Evolutionary conservation across 2,113 vertebrate genomes (phyloP), one percentile per base, ranked within the genome.

Genomic region (Apodemus speciosus): DNA sequence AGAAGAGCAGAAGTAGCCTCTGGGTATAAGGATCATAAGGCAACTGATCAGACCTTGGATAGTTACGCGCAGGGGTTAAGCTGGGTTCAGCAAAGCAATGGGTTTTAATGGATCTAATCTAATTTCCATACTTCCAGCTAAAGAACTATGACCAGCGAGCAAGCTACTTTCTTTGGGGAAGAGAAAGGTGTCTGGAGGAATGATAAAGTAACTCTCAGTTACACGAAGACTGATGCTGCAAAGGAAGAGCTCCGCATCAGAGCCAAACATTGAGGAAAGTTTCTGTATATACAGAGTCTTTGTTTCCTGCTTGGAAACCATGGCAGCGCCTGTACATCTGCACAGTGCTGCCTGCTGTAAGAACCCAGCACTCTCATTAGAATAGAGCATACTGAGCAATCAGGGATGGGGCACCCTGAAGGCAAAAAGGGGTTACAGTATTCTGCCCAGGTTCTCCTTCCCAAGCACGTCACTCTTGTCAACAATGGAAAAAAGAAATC

Each of bases 91-190:
- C 13, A 71, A 92, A 85, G 27, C 46, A 85, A 72, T 94, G 18
- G 21, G 14, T 93, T 95, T 95, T 77, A 85, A 66, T 73, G 49
- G 81, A 35, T 46, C 14, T 94, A 56, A 93, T 95, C 60, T 85
- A n/a, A 92, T 66, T 68, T 38, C 80, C 91, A 94, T 71, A 75
- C 35, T 35, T 79, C 51, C 94, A 90, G 95, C 88, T 96, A 98
- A 98, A 91, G 73, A 77, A 1, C 46, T 84, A 85, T 6, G 92
- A 66, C 85, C 51, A 20, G 66, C 56, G 60, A 93, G 72, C 72
- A 88, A n/a, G 14, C 64, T 92, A 15, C 56, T 85, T 94, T 87
- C 80, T 85, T 90, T 85, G 1, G 14, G 9, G 73, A 53, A 92
- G 79, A 75, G 72, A 79, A 38, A 6, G 27, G 53, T 80, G 49